Conservation (phyloP, 2,888 invertebrate genomes). For the Nemurella pictetii region DNA sequence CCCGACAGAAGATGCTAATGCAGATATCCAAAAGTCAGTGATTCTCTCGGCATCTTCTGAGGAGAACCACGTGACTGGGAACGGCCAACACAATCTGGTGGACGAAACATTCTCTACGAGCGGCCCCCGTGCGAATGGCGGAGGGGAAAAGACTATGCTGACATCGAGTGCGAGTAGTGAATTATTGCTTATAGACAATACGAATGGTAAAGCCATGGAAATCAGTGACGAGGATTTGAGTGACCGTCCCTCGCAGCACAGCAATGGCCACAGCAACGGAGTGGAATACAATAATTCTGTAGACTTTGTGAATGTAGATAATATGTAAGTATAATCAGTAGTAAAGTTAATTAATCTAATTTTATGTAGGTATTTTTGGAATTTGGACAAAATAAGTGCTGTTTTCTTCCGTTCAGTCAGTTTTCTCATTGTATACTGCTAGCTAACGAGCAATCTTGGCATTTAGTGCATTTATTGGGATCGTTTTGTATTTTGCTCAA, state of each 20-base stretch:
- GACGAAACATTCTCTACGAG: background rate
- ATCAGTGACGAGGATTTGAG: constrained; percentile 39
- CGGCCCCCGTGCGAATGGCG: constrained; percentile 27
- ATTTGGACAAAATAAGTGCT: too few relatives aligned
- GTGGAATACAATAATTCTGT: constrained; percentile 40
- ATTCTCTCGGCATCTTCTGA: constrained; percentile 1
- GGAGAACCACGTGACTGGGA: constrained; percentile 25
- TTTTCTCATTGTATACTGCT: background rate
- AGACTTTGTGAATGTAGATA: constrained; percentile 44
- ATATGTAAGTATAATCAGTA: constrained; percentile 42
- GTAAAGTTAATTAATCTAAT: background rate
- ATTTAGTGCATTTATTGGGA: background rate
- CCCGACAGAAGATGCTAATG: constrained; percentile 37
- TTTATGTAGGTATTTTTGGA: background rate
- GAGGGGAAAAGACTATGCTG: constrained; percentile 24
- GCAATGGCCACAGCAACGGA: constrained; percentile 43
- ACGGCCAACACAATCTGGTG: constrained; percentile 20
- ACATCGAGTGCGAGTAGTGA: constrained; percentile 38
- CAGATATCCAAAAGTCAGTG: constrained; percentile 22
- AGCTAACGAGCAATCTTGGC: too few relatives aligned
- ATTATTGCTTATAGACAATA: constrained; percentile 41
- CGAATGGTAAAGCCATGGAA: constrained; percentile 38
- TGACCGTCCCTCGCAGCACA: constrained; percentile 35
- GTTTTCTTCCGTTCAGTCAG: too few relatives aligned
- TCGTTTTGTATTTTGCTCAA: background rate